Conservation (phyloP, 2,113 vertebrate genomes). For the Sapajus apella region DNA sequence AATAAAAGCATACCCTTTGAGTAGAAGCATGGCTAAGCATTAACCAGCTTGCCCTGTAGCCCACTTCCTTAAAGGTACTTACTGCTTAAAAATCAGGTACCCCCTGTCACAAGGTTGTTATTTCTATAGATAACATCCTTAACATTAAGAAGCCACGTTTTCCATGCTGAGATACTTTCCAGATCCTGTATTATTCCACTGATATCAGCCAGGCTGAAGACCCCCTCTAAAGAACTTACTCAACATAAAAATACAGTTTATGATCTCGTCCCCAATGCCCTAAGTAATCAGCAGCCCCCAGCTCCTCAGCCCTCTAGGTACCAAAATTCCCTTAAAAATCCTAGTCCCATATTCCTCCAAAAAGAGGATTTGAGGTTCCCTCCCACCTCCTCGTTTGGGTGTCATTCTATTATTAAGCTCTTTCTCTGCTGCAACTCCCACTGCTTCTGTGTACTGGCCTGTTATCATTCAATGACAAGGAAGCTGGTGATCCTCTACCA, state of each 20-base stretch:
- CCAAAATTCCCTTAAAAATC: not conserved
- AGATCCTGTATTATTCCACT: not conserved
- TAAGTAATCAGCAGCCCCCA: not conserved
- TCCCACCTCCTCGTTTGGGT: too few species aligned
- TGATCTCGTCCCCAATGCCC: not conserved
- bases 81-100: not conserved
- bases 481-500: not conserved
- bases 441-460: not conserved
- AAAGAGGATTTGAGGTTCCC: not conserved
- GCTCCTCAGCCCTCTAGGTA: not conserved
- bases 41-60: not conserved
- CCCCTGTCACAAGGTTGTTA: not conserved
- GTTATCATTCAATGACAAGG: not conserved
- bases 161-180: not conserved
- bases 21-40: not conserved
- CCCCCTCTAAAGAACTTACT: not conserved
- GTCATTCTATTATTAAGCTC: not conserved
- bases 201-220: not conserved
- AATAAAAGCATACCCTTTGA: not conserved
- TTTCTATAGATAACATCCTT: not conserved
- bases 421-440: not conserved
- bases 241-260: not conserved
- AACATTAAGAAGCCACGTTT: not conserved
- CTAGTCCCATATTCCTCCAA: not conserved
- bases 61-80: not conserved